Percentiles rank a stretch among this genome's conserved stretches.
These are phyloP conservation scores for Dendrophyllia cribrosa DNA, from an alignment of 64 coral and sea anemone genomes.

Conservation along the genomic window DNA sequence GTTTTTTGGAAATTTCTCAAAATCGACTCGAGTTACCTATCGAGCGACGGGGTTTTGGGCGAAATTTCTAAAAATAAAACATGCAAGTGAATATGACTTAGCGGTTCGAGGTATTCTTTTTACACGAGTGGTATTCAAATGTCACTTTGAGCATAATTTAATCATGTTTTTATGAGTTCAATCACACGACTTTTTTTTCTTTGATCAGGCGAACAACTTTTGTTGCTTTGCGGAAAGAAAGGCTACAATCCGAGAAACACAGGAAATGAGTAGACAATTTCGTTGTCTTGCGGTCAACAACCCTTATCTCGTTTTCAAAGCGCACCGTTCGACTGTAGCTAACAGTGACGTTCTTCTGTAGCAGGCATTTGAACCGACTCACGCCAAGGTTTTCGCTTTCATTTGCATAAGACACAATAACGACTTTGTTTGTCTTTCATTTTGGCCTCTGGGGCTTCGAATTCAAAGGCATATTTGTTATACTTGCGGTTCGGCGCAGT, in stretches of 20 bases:
- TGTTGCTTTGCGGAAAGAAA: neutral
- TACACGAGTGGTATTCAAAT: slow-evolving; percentile 29
- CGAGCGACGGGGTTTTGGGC: neutral
- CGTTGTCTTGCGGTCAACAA: neutral
- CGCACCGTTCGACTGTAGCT: neutral
- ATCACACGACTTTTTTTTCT: neutral
- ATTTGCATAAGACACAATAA: slow-evolving; percentile 75
- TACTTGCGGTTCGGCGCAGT: slow-evolving; percentile 59
- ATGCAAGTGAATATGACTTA: neutral
- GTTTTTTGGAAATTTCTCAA: neutral
- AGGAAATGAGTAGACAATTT: slow-evolving; percentile 35
- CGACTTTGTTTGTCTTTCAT: slow-evolving; percentile 46
- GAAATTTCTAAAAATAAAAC: neutral
- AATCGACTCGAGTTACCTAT: neutral
- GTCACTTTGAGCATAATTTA: slow-evolving; percentile 38
- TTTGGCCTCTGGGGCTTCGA: slow-evolving; percentile 29
- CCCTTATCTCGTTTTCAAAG: neutral
- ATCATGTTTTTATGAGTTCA: slow-evolving; percentile 27
- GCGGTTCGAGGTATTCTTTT: neutral
- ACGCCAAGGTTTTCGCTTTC: slow-evolving; percentile 1
- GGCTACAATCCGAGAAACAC: neutral
- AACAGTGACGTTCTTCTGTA: neutral
- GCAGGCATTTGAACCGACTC: slow-evolving; percentile 4
- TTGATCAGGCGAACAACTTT: neutral
- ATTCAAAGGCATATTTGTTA: slow-evolving; percentile 75